Evolutionary conservation across 2,888 invertebrate species (phyloP).

Genomic region (Drosophila limbata): DNA sequence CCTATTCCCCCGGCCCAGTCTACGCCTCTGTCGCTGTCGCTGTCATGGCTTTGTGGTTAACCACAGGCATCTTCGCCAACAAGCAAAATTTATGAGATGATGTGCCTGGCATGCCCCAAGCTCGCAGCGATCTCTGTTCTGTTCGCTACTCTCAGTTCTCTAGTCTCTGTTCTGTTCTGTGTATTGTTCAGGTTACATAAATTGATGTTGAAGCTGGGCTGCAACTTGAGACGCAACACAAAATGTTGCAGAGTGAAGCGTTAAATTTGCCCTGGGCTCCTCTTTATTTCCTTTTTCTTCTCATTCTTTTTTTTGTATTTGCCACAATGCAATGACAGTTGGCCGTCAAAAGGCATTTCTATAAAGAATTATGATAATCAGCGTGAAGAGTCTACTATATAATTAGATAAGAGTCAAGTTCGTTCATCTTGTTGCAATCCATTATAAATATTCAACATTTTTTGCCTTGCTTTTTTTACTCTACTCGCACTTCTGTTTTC

Average conservation of each 20-base stretch:
- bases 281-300: conserved; percentile 1
- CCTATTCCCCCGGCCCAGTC: not conserved
- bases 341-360: conserved; percentile 53
- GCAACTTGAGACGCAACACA: conserved; percentile 68
- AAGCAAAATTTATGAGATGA: conserved; percentile 77
- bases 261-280: conserved; percentile 47
- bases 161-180: conserved; percentile 24
- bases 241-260: conserved; percentile 61
- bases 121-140: conserved; percentile 16
- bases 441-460: conserved; percentile 35
- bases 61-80: conserved; percentile 74
- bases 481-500: conserved; percentile 1
- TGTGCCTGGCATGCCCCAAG: conserved; percentile 56
- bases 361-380: conserved; percentile 57
- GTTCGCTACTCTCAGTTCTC: conserved; percentile 12
- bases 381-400: conserved; percentile 48
- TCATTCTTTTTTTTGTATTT: not conserved
- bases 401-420: conserved; percentile 52
- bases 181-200: conserved; percentile 75
- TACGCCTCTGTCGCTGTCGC: not conserved
- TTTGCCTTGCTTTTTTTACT: not conserved
- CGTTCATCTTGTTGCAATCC: conserved; percentile 12
- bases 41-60: conserved; percentile 62
- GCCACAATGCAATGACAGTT: conserved; percentile 53
- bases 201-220: conserved; percentile 70